phyloP scores from a whole-genome alignment of 2,797 vertebrate genomes.

The Margarornis squamiger region DNA sequence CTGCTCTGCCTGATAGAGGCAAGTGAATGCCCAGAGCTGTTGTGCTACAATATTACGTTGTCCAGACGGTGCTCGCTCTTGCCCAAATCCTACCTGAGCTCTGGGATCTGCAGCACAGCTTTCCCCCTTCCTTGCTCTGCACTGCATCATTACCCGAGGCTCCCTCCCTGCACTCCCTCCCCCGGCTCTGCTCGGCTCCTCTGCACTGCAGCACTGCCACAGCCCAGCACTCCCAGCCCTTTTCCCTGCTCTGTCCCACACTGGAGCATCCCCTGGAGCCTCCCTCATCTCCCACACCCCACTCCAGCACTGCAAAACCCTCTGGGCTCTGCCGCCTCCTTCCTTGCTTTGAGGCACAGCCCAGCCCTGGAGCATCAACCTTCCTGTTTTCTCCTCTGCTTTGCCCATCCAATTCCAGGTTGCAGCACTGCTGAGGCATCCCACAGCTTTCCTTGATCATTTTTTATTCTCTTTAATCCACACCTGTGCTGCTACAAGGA shows the following conservation, averaged over 20 bases:
- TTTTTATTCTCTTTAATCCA: background rate
- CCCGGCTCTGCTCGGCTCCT: background rate
- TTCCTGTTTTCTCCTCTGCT: fast-evolving
- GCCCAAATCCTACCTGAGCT: slow-evolving; percentile 1
- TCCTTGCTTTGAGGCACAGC: background rate
- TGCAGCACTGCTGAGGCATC: background rate
- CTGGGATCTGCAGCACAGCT: slow-evolving; percentile 43
- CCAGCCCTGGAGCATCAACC: background rate
- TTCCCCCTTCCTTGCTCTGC: slow-evolving; percentile 20
- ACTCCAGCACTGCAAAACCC: background rate
- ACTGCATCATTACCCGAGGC: background rate
- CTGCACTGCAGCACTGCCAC: slow-evolving; percentile 51
- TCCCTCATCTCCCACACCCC: background rate
- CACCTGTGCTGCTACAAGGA: fast-evolving
- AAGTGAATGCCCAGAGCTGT: background rate
- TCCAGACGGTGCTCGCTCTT: background rate
- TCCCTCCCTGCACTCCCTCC: slow-evolving; percentile 17
- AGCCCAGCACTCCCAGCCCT: background rate
- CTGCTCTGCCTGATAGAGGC: background rate
- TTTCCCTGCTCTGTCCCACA: background rate
- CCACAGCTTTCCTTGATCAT: no score
- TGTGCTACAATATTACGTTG: background rate
- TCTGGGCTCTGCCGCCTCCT: background rate
- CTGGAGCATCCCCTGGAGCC: fast-evolving
- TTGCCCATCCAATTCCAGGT: background rate